Percentiles rank a stretch among this genome's conserved stretches.
Conservation (phyloP, 30 jellyfish, hydroid and myxozoan genomes). For the Haliclystus octoradiatus region DNA sequence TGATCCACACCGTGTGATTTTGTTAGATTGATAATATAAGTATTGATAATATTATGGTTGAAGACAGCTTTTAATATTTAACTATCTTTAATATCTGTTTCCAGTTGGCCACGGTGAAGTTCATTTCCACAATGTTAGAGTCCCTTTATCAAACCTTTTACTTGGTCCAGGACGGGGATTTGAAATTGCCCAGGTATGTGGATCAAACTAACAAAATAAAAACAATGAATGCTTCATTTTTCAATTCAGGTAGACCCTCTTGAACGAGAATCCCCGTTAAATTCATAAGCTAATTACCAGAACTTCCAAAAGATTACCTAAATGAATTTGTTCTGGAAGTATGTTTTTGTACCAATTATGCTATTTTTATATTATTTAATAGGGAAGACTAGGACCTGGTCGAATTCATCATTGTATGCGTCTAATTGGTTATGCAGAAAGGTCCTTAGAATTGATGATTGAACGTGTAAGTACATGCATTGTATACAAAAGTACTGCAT, state of each 20-base stretch:
- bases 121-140: constrained; percentile 64
- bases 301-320: neutral
- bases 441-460: constrained; percentile 75
- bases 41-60: no score
- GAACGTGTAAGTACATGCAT: constrained; percentile 56
- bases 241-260: no score
- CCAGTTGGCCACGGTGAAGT: constrained; percentile 94
- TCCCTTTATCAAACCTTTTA: constrained; percentile 67
- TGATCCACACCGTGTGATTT: neutral
- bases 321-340: neutral
- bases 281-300: no score
- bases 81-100: no score
- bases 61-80: neutral
- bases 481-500: no score
- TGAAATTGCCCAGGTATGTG: constrained; percentile 84
- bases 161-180: constrained; percentile 95
- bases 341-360: no score
- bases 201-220: no score
- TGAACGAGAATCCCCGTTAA: no score
- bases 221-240: no score
- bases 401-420: constrained; percentile 95
- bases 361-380: neutral
- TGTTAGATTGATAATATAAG: neutral
- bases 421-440: constrained; percentile 68
- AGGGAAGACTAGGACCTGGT: constrained; percentile 99